Percentiles rank a stretch among this genome's conserved stretches.
Evolutionary conservation across 2,888 invertebrate genomes (phyloP).

Genomic region (Bellardia pandia): DNA sequence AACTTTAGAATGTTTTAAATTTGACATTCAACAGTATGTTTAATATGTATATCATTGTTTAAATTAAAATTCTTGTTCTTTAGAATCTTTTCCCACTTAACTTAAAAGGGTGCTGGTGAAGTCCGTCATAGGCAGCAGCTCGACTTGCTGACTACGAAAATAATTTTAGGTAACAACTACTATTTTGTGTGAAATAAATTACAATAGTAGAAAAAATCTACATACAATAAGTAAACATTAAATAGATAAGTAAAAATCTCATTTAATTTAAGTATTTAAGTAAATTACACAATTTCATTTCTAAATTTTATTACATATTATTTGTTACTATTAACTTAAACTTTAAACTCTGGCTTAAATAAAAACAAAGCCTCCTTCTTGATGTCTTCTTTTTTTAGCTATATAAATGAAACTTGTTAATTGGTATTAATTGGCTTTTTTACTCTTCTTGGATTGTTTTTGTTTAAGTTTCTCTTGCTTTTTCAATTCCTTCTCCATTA

Average conservation of each 20-base stretch:
- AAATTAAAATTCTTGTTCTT: too few relatives aligned
- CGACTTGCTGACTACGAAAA: not conserved
- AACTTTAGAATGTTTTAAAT: too few relatives aligned
- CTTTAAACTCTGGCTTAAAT: conserved; percentile 35
- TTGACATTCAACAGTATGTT: too few relatives aligned
- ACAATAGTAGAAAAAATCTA: not conserved
- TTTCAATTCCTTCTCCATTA: conserved; percentile 90
- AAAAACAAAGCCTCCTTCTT: conserved; percentile 25
- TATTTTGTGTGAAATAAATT: not conserved
- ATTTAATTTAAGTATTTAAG: conserved; percentile 47
- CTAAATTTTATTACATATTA: conserved; percentile 39
- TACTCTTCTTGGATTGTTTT: conserved; percentile 92
- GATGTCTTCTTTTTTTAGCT: conserved; percentile 11
- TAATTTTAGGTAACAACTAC: not conserved
- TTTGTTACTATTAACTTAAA: conserved; percentile 47
- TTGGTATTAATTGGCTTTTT: conserved; percentile 82
- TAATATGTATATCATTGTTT: too few relatives aligned
- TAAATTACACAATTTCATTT: conserved; percentile 48
- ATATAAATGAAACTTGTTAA: not conserved
- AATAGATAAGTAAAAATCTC: conserved; percentile 25
- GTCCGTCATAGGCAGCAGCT: too few relatives aligned
- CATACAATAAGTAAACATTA: conserved; percentile 18
- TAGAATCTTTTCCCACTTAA: too few relatives aligned
- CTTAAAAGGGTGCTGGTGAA: too few relatives aligned
- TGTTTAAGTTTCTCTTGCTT: conserved; percentile 92